Evolutionary conservation across 2,113 vertebrate genomes (phyloP), one percentile per base, ranked within the genome.

Genomic region (Cacatua alba): DNA sequence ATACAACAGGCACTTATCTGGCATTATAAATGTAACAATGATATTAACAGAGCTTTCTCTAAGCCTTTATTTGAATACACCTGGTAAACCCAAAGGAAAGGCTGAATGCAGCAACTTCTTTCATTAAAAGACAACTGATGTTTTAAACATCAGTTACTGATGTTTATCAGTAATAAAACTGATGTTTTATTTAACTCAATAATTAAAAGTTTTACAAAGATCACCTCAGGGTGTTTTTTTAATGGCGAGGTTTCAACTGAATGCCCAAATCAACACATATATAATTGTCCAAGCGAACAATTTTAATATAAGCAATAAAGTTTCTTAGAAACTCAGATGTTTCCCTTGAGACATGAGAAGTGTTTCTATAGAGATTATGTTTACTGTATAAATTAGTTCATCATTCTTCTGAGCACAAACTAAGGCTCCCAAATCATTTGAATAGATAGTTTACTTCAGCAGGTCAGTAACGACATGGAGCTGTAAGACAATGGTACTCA

Each of bases 181-280:
- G 96, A 96, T 96, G 94, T 91, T 97, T 96, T 94, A 96, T 96
- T 97, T 96, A 96, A 87, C 55, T 91, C 74, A 57, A 9, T 95
- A 95, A 95, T 95, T 96, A 95, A 95, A 96, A 95, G 77, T 94
- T 95, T 92, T 79, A 76, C 80, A 82, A 74, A 84, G 70, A 95
- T 80, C 59, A 82, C 94, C 77, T 77, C 41, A 59, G 95, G 96
- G 92, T 91, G 29, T 0, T 63, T 94, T 95, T 79, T 84, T 91
- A 91, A 92, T 91, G 94, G 52, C 63, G 89, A 8, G 1, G 81
- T 89, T 96, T 94, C 95, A 87, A 46, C 20, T 72, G 57, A 96
- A 94, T 89, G 67, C 94, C 74, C 83, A 82, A 91, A 55, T 63
- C 86, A 91, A 82, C 70, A 87, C 43, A 51, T 85, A 84, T 60